Base-by-base conservation (phyloP, 2,113 vertebrate species). In the Microtus pennsylvanicus region DNA sequence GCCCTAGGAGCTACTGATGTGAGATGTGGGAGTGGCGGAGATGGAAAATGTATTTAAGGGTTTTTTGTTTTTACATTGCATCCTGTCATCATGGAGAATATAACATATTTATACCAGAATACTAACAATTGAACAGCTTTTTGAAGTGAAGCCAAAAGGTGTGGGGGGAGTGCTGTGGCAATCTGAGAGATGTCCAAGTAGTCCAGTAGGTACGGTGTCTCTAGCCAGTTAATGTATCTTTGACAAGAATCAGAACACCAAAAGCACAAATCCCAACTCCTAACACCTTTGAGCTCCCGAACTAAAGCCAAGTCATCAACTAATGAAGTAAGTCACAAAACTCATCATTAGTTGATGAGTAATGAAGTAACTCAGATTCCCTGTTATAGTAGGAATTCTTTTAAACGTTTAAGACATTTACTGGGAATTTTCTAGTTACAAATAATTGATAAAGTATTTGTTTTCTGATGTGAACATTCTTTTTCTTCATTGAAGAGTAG, bases 401-500 rank as follows among this genome's bases (percentile, higher is more conserved):
- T 69, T 85, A 28, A 63, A 26, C 86, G 14, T 38, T 70, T 89
- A 70, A 70, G 52, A 70, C 12, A 87, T 69, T 69, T 22, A 26
- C 17, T 52, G 12, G 45, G 33, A 33, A 33, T 7, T 82, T 94
- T 69, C 58, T 10, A 24, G 50, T 92, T 35, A 95, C 22, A 95
- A 91, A 96, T 72, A 24, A 91, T 33, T 88, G 93, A 95, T 91
- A 52, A 12, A 95, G 21, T 52, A 91, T 38, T 22, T 74, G 74
- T 75, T 93, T 22, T 58, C 55, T 74, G 78, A 69, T 93, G 2
- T 81, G 65, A 92, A 22, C 58, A 83, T 22, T 30, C 35, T 58
- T 67, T 55, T 14, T 28, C 45, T 14, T 55, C 42, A 70, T 61
- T 87, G 72, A 72, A 55, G 72, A 88, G 67, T 6, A 42, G 45